These are phyloP conservation scores for Dascyllus trimaculatus DNA, from an alignment of 2,113 vertebrate genomes.

Conservation along the genomic window DNA sequence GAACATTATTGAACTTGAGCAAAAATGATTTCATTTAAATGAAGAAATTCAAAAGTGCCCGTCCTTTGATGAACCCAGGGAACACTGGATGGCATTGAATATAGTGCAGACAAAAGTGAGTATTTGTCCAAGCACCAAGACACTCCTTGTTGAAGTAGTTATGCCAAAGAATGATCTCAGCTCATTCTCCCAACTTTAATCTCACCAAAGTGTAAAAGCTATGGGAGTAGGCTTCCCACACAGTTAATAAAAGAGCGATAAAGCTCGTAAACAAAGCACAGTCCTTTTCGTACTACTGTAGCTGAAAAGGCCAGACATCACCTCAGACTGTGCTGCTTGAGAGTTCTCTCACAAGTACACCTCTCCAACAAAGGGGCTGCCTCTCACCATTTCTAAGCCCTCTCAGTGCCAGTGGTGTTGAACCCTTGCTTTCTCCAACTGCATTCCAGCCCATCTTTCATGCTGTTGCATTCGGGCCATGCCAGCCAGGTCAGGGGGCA, in stretches of 20 bases:
- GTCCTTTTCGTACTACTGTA: conserved; percentile 58
- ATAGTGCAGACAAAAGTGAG: conserved; percentile 3
- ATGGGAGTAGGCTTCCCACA: conserved; percentile 68
- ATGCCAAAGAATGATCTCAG: conserved; percentile 65
- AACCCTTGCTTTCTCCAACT: conserved; percentile 71
- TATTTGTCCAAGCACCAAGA: conserved; percentile 42
- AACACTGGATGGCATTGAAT: conserved; percentile 13
- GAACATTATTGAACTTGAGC: not conserved
- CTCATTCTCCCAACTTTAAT: conserved; percentile 65
- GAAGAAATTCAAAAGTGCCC: not conserved
- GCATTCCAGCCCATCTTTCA: conserved; percentile 80
- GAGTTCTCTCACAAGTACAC: conserved; percentile 72
- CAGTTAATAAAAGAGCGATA: conserved; percentile 68
- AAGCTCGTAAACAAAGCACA: conserved; percentile 65
- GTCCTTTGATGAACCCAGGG: not conserved
- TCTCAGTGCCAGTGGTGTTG: conserved; percentile 63
- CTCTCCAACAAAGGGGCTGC: conserved; percentile 59
- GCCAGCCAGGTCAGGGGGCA: conserved; percentile 79
- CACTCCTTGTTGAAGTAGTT: conserved; percentile 14
- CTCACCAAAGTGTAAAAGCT: conserved; percentile 63
- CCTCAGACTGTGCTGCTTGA: conserved; percentile 64
- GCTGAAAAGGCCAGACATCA: conserved; percentile 73
- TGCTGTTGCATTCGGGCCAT: conserved; percentile 73
- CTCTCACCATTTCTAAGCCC: conserved; percentile 67
- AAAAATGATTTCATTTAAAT: conserved; percentile 6